phyloP scores from a whole-genome alignment of 2,888 invertebrate species.

The Cryptophagus acutangulus region DNA sequence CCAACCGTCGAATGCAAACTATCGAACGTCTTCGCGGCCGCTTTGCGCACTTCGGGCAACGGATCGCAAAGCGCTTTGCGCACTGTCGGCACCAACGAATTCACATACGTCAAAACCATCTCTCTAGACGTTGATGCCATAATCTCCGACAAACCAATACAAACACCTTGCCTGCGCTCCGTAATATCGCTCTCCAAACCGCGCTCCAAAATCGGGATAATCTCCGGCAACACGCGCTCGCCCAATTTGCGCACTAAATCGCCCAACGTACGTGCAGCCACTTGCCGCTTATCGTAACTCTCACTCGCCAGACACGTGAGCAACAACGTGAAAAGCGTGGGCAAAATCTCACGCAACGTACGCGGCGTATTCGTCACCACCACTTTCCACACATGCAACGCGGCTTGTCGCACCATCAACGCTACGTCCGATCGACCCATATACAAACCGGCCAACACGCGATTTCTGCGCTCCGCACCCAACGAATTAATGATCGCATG shows the following conservation, averaged over 20 bases:
- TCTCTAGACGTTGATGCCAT: slow-evolving; percentile 95
- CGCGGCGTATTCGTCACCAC: slow-evolving; percentile 97
- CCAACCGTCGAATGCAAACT: slow-evolving; percentile 93
- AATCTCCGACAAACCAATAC: slow-evolving; percentile 96
- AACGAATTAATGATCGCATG: slow-evolving; percentile 83
- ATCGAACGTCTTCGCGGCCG: slow-evolving; percentile 96
- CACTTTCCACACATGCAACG: slow-evolving; percentile 99
- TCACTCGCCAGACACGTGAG: slow-evolving; percentile 91
- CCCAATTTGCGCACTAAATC: slow-evolving; percentile 96
- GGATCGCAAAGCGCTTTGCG: slow-evolving; percentile 91
- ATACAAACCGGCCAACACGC: slow-evolving; percentile 90
- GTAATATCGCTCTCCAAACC: slow-evolving; percentile 87
- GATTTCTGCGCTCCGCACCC: slow-evolving; percentile 79
- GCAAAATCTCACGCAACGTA: slow-evolving; percentile 91
- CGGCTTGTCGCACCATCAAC: slow-evolving; percentile 93
- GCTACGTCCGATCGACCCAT: slow-evolving; percentile 98
- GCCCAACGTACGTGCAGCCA: slow-evolving; percentile 89
- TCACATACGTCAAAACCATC: slow-evolving; percentile 85
- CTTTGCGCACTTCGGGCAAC: slow-evolving; percentile 84
- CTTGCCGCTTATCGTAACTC: slow-evolving; percentile 81
- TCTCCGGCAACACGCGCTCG: slow-evolving; percentile 94
- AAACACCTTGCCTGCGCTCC: slow-evolving; percentile 97
- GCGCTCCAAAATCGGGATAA: slow-evolving; percentile 93
- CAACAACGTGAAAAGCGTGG: slow-evolving; percentile 86
- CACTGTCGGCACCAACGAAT: slow-evolving; percentile 89